Evolutionary conservation across 2,113 vertebrate genomes (phyloP).

Genomic region (Campylomormyrus numenius): DNA sequence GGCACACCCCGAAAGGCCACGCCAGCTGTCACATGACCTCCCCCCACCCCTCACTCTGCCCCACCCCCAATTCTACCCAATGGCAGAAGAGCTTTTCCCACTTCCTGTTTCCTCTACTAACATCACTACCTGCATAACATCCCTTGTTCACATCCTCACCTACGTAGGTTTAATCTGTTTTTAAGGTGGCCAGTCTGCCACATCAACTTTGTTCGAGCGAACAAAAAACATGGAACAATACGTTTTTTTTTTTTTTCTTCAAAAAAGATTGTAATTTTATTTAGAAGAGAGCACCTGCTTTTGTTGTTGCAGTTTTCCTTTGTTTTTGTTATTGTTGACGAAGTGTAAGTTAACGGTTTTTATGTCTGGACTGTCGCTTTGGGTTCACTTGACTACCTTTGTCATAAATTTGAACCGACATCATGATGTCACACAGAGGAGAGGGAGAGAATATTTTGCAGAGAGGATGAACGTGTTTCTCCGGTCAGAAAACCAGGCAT

Average conservation of each 20-base stretch:
- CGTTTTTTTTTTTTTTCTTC: slow-evolving; percentile 23
- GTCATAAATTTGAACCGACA: slow-evolving; percentile 44
- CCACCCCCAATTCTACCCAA: slow-evolving; percentile 61
- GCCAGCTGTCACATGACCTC: slow-evolving; percentile 49
- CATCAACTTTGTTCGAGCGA: slow-evolving; percentile 35
- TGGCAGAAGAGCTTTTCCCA: slow-evolving; percentile 67
- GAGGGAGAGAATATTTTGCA: slow-evolving; percentile 36
- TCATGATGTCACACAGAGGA: slow-evolving; percentile 37
- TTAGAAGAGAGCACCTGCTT: slow-evolving; percentile 43
- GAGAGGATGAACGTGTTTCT: slow-evolving; percentile 33
- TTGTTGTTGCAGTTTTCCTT: slow-evolving; percentile 55
- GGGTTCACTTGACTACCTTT: slow-evolving; percentile 20
- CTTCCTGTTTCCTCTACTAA: slow-evolving; percentile 72
- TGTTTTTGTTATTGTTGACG: slow-evolving; percentile 33
- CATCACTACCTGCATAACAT: slow-evolving; percentile 57
- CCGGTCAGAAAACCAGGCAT: background rate
- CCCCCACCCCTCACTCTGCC: slow-evolving; percentile 41
- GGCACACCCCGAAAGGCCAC: slow-evolving; percentile 69
- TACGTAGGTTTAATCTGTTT: slow-evolving; percentile 33
- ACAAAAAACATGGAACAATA: slow-evolving; percentile 50
- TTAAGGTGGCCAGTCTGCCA: slow-evolving; percentile 36
- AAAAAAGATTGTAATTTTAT: slow-evolving; percentile 47
- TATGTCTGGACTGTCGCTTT: slow-evolving; percentile 43
- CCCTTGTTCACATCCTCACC: slow-evolving; percentile 58
- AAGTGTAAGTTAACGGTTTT: slow-evolving; percentile 47